phyloP scores from a whole-genome alignment of 2,113 vertebrate species.

The Engystomops pustulosus region DNA sequence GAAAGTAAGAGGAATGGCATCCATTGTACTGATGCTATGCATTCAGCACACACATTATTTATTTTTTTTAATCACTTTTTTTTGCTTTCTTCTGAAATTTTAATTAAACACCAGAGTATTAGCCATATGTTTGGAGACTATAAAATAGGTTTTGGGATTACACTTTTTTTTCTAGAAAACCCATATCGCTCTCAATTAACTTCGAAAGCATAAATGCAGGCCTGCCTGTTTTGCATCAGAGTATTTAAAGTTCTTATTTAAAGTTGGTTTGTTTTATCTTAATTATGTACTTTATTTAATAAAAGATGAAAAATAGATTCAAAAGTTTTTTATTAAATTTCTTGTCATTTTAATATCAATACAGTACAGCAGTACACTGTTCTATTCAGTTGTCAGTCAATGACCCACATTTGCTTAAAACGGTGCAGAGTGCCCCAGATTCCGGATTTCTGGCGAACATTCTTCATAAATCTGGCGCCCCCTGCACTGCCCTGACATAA shows the following conservation, averaged over 20 bases:
- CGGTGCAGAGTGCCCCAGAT: too few species aligned
- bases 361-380: too few species aligned
- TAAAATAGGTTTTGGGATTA: neutral
- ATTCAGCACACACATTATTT: constrained; percentile 18
- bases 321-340: too few species aligned
- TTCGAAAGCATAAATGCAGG: neutral
- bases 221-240: neutral
- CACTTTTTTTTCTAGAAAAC: neutral
- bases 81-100: constrained; percentile 1
- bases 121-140: constrained; percentile 22
- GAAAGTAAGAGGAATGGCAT: neutral
- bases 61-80: constrained; percentile 10
- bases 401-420: too few species aligned
- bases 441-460: too few species aligned
- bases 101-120: constrained; percentile 26
- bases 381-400: too few species aligned
- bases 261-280: too few species aligned
- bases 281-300: too few species aligned
- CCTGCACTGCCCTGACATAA: too few species aligned
- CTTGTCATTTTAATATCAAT: too few species aligned
- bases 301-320: too few species aligned
- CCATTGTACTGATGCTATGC: constrained; percentile 2
- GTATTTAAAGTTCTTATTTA: neutral
- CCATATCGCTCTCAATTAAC: neutral
- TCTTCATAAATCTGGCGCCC: too few species aligned